Conservation (phyloP, 2,797 vertebrate genomes). For the Anisognathus igniventris region DNA sequence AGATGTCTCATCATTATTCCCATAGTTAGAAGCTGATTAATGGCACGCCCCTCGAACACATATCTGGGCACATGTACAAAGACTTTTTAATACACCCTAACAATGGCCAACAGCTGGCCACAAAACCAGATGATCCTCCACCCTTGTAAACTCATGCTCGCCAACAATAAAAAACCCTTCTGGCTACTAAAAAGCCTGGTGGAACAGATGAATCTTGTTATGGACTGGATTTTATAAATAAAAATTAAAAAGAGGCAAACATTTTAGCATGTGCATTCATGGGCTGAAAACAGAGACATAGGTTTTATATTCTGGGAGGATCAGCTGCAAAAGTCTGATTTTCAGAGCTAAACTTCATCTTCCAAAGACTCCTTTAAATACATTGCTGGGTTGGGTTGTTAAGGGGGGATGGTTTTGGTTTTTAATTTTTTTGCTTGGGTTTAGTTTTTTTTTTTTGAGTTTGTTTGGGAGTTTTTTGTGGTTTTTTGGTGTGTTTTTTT, state of each 20-base stretch:
- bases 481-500: neutral
- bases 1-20: constrained; percentile 33
- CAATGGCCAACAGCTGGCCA: constrained; percentile 63
- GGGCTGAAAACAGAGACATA: constrained; percentile 6
- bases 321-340: neutral
- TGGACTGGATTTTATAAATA: constrained; percentile 53
- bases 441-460: neutral
- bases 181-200: constrained; percentile 53
- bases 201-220: constrained; percentile 60
- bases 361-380: neutral
- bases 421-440: neutral
- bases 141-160: constrained; percentile 32
- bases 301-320: neutral
- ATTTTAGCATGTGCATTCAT: constrained; percentile 3
- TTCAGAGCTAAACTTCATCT: neutral
- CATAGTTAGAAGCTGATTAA: constrained; percentile 52
- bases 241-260: constrained; percentile 35
- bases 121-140: constrained; percentile 61
- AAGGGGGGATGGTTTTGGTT: fast-evolving
- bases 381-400: neutral
- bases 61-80: constrained; percentile 53
- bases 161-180: constrained; percentile 59
- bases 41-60: constrained; percentile 37
- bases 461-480: neutral
- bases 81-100: constrained; percentile 43